These are phyloP conservation scores for Nymphalis io DNA, from an alignment of 1,140 invertebrate genomes.

Conservation along the genomic window DNA sequence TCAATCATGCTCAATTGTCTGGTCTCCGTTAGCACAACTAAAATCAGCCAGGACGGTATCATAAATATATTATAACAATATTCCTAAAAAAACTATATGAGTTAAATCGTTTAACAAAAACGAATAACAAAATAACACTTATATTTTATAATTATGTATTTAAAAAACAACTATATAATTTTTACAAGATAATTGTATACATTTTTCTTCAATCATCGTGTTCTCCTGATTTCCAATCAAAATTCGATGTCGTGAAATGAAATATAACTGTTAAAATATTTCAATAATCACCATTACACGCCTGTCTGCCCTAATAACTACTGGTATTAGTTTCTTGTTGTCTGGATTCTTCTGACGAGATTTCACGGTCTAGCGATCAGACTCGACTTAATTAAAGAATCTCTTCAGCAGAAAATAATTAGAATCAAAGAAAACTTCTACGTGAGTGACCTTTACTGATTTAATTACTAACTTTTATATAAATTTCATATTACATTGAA, in stretches of 20 bases:
- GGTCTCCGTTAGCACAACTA: no score
- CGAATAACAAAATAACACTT: no score
- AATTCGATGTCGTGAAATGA: neutral
- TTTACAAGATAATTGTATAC: no score
- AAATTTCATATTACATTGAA: neutral
- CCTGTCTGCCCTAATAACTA: slow-evolving; percentile 26
- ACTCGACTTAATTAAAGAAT: slow-evolving; percentile 53
- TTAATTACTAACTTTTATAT: slow-evolving; percentile 3
- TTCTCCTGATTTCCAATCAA: neutral
- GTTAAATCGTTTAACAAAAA: no score
- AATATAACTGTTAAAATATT: slow-evolving; percentile 2
- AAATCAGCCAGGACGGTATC: no score
- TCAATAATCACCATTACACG: slow-evolving; percentile 27
- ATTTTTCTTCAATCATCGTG: neutral
- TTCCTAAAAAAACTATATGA: no score
- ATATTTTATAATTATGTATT: no score
- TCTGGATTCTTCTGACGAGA: slow-evolving; percentile 46
- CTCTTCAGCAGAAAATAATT: slow-evolving; percentile 35
- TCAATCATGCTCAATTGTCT: no score
- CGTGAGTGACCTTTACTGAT: slow-evolving; percentile 13
- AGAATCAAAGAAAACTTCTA: slow-evolving; percentile 35
- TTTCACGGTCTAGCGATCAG: slow-evolving; percentile 55
- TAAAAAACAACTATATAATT: no score
- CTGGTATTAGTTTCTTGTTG: slow-evolving; percentile 30
- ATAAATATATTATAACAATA: no score